phyloP scores from a whole-genome alignment of 2,797 vertebrate species.

The Sphenodon punctatus region DNA sequence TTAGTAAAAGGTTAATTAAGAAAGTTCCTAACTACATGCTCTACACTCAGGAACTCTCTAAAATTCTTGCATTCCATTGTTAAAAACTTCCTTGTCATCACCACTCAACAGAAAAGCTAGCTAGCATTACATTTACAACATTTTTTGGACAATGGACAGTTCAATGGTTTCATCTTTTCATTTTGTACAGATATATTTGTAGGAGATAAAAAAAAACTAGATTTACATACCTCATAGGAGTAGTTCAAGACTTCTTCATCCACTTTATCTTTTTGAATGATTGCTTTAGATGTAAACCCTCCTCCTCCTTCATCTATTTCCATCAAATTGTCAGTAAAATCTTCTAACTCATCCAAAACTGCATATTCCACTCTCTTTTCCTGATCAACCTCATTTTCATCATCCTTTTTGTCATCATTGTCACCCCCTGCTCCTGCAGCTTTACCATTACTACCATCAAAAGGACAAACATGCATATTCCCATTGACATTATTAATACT shows the following conservation, averaged over 20 bases:
- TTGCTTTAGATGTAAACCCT: slow-evolving; percentile 92
- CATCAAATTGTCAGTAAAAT: slow-evolving; percentile 95
- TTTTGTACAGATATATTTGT: too few species aligned
- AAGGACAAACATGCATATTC: slow-evolving; percentile 87
- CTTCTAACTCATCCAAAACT: slow-evolving; percentile 97
- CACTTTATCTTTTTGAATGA: slow-evolving; percentile 91
- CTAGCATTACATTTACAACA: background rate
- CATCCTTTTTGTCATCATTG: slow-evolving; percentile 79
- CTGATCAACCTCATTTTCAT: slow-evolving; percentile 87
- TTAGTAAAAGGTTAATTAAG: background rate
- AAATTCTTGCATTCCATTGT: background rate
- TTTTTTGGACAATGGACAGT: too few species aligned
- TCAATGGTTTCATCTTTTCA: background rate
- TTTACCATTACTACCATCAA: slow-evolving; percentile 77
- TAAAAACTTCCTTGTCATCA: background rate
- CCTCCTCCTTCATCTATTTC: slow-evolving; percentile 89
- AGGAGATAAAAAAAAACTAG: background rate
- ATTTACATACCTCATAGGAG: slow-evolving; percentile 90
- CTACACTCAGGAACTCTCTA: background rate
- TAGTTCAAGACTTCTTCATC: slow-evolving; percentile 90
- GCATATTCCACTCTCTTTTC: slow-evolving; percentile 99
- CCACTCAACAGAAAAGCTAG: too few species aligned
- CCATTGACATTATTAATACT: slow-evolving; percentile 85
- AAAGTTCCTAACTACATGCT: background rate
- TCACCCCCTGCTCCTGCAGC: slow-evolving; percentile 75